Evolutionary conservation across 1,140 invertebrate species (phyloP).

Genomic region (Pogonognathellus flavescens): DNA sequence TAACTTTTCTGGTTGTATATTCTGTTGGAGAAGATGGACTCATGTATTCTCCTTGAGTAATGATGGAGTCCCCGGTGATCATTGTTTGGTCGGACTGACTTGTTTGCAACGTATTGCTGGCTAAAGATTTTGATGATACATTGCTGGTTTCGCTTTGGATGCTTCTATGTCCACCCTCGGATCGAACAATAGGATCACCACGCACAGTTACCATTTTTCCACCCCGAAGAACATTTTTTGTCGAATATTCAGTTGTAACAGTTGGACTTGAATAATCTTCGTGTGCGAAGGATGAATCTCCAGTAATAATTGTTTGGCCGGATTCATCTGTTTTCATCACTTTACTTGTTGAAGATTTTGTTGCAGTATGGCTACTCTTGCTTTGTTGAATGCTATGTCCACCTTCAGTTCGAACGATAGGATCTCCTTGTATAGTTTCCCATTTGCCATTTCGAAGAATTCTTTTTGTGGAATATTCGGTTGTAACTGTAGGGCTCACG

Average conservation of each 20-base stretch:
- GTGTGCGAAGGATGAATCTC: too few relatives aligned
- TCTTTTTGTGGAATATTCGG: slow-evolving; percentile 9
- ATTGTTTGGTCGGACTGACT: neutral
- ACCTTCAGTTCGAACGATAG: neutral
- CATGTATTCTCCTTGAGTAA: too few relatives aligned
- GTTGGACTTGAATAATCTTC: neutral
- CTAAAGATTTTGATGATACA: neutral
- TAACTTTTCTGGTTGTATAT: neutral
- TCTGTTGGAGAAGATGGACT: neutral
- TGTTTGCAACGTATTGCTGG: neutral
- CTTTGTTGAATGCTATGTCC: neutral
- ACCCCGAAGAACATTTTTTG: slow-evolving; percentile 59
- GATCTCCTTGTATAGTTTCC: slow-evolving; percentile 31
- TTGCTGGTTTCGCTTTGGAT: neutral
- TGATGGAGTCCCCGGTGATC: too few relatives aligned
- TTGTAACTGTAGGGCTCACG: slow-evolving; percentile 32
- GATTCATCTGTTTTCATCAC: too few relatives aligned
- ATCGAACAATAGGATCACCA: neutral
- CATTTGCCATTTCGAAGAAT: slow-evolving; percentile 38
- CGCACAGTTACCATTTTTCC: slow-evolving; percentile 60
- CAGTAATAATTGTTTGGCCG: too few relatives aligned
- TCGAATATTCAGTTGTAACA: neutral
- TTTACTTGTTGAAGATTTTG: too few relatives aligned
- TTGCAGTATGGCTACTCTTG: too few relatives aligned
- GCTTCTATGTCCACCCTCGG: neutral